Base-by-base conservation (phyloP, 2,888 invertebrate genomes). In the Patella depressa region DNA sequence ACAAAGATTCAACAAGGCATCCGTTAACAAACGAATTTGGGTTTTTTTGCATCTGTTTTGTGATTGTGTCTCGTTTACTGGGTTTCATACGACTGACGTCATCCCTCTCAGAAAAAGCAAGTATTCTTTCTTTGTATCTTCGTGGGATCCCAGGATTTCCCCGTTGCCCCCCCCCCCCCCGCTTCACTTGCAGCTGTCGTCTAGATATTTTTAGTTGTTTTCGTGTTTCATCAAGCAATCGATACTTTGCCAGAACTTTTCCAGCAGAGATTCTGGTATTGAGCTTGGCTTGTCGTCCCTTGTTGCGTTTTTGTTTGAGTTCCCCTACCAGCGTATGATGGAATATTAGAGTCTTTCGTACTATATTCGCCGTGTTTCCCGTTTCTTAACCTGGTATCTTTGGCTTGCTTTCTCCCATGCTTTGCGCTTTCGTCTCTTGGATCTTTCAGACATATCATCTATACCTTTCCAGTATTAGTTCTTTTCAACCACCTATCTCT, bases 51-150 rank as follows among this genome's bases (percentile, higher is more conserved):
- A 79, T 57, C 4, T 57, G n/a, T n/a, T 57, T 57, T 15, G 57
- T 57, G 15, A 15, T 57, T 57, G 57, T 57, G n/a, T 57, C 57
- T 7, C 79, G 11, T 70, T 79, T 81, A 1, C 83, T 84, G 14
- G 83, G 53, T 24, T 79, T 80, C 24, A 82, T 24, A 72, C 85
- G 76, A 71, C 81, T 82, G 53, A 77, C 81, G 72, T 83, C 83
- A 73, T 83, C 82, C 14, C 80, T 57, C n/a, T 17, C 15, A 17
- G 17, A 57, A 57, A 57, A 57, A 3, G 15, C 4, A 17, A 57
- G n/a, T n/a, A 57, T n/a, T n/a, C 15, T 17, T 17, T n/a, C n/a
- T 57, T 57, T n/a, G n/a, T 57, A 57, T 3, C 0, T 57, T n/a
- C n/a, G 3, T 15, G 4, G 57, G 15, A 57, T 57, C 4, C 57